These are phyloP conservation scores for Diceros bicornis DNA, from an alignment of 2,797 vertebrate species.

Conservation along the genomic window DNA sequence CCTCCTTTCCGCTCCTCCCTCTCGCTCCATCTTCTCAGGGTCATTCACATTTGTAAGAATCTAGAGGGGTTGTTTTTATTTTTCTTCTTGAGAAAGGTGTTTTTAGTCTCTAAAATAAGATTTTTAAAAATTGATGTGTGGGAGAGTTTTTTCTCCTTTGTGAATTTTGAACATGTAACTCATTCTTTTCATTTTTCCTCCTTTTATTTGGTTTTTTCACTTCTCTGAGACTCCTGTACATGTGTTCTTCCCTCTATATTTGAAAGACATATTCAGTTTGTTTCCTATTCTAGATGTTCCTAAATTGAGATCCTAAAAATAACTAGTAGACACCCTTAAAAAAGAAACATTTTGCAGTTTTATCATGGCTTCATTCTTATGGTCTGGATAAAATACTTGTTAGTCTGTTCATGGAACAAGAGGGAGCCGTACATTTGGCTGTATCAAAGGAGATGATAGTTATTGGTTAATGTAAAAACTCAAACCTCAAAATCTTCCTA, in stretches of 20 bases:
- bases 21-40: not conserved
- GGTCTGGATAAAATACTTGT: not conserved
- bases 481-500: not conserved
- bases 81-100: conserved; percentile 15
- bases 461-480: not conserved
- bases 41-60: not conserved
- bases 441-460: accelerated
- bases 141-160: not conserved
- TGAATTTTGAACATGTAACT: not conserved
- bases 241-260: not conserved
- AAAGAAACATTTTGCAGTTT: not conserved
- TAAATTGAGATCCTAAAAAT: conserved; percentile 17
- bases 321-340: not conserved
- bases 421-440: not conserved
- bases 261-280: not conserved
- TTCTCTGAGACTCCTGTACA: not conserved
- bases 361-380: not conserved
- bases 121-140: not conserved
- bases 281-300: not conserved
- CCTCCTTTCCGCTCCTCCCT: no score
- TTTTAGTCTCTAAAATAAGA: not conserved
- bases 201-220: not conserved
- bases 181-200: not conserved
- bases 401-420: not conserved
- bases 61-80: not conserved